Evolutionary conservation across 1,140 invertebrate genomes (phyloP).

Genomic region (Drosophila jambulina): DNA sequence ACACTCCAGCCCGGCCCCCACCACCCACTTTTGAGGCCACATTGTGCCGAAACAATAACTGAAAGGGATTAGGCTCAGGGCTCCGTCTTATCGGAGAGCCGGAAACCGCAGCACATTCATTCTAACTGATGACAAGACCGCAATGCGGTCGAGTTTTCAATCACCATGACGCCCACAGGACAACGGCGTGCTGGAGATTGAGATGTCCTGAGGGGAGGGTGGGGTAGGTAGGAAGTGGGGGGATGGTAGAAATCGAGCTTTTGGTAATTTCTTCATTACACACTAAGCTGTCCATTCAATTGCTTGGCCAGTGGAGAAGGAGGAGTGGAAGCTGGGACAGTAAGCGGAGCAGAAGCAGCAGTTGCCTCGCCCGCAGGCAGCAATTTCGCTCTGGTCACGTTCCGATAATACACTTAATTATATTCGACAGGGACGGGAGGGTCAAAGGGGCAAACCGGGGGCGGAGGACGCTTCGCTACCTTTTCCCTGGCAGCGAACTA

Average conservation of each 20-base stretch:
- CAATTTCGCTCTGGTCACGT: slow-evolving; percentile 79
- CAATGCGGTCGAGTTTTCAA: slow-evolving; percentile 80
- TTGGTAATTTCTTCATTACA: slow-evolving; percentile 80
- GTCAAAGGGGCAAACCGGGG: neutral
- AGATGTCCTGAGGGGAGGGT: slow-evolving; percentile 21
- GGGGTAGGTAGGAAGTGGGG: neutral
- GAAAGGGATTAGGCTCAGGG: slow-evolving; percentile 71
- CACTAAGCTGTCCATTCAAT: slow-evolving; percentile 76
- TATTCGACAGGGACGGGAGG: slow-evolving; percentile 33
- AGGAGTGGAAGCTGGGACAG: neutral
- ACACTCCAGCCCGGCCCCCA: neutral
- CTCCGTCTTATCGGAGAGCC: slow-evolving; percentile 65
- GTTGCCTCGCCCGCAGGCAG: slow-evolving; percentile 50
- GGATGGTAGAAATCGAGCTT: slow-evolving; percentile 37
- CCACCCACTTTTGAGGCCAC: slow-evolving; percentile 10
- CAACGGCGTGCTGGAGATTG: slow-evolving; percentile 37
- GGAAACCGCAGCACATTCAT: slow-evolving; percentile 73
- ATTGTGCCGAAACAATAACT: slow-evolving; percentile 38
- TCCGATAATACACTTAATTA: slow-evolving; percentile 80
- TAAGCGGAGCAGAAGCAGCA: neutral
- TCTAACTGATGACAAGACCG: slow-evolving; percentile 80
- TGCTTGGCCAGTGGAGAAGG: slow-evolving; percentile 22
- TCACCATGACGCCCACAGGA: slow-evolving; percentile 72
- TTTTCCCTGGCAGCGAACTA: slow-evolving; percentile 58
- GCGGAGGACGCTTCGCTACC: slow-evolving; percentile 33